Base-by-base conservation (phyloP, 35 echinoderm and acorn worm species). In the Chiridota heheva region DNA sequence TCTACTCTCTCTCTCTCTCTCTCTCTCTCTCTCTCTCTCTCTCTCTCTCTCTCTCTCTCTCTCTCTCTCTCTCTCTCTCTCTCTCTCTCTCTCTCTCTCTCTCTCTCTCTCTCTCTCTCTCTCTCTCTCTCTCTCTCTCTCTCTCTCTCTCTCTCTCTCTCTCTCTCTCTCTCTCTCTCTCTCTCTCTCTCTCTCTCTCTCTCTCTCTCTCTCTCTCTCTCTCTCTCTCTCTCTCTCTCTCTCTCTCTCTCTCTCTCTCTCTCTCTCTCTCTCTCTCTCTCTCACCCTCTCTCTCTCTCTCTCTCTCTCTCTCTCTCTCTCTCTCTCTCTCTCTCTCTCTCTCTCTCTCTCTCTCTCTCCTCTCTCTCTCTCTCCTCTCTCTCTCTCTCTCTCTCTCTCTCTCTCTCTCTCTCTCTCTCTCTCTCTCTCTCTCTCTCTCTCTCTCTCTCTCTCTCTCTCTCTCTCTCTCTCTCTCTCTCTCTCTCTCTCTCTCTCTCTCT, bases 301-400 rank as follows among this genome's bases (percentile, higher is more conserved):
- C 68, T 71, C 68, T 71, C 68, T 71, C 68, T 71, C 68, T 71
- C 68, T 71, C 68, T 71, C 68, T 71, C 68, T 71, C 68, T 71
- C 68, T 71, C 68, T 71, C 68, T 71, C 68, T 71, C 68, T 71
- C 68, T 71, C 68, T 71, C 68, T 71, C 68, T 71, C 61, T 64
- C 61, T 64, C 61, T 64, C 61, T 64, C 61, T 64, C 61, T 64
- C 61, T 64, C 61, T 64, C 61, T 64, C 61, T 64, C 61, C 29
- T 28, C 29, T 28, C 29, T 28, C 29, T 28, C 29, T 28, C 29
- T 28, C 29, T 28, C 29, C 61, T 64, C 61, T 64, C 61, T 64
- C 61, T 64, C 61, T 64, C 61, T 64, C 61, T 64, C 61, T 71
- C 68, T 71, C 68, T 71, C 68, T 71, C 68, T 71, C 68, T 71